These are phyloP conservation scores for Hirtodrosophila histrioides DNA, from an alignment of 2,888 invertebrate genomes.

Conservation along the genomic window DNA sequence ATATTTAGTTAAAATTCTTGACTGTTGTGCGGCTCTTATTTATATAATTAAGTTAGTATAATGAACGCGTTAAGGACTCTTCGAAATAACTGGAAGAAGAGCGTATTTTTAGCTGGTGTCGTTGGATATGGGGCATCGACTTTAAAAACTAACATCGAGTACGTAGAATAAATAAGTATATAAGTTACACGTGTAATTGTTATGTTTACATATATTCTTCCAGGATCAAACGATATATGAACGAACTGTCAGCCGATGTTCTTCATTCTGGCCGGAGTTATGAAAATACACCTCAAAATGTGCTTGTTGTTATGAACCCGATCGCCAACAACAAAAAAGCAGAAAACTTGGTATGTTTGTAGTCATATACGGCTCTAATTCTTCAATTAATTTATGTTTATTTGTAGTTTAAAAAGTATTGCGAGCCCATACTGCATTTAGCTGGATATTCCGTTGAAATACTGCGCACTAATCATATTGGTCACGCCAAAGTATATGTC, in stretches of 20 bases:
- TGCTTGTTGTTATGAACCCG: slow-evolving; percentile 96
- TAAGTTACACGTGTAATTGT: neutral
- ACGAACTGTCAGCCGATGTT: slow-evolving; percentile 91
- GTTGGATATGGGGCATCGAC: slow-evolving; percentile 89
- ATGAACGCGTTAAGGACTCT: slow-evolving; percentile 58
- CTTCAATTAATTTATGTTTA: neutral
- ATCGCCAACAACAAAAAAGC: slow-evolving; percentile 91
- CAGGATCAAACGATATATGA: slow-evolving; percentile 92
- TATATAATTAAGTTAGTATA: slow-evolving; percentile 21
- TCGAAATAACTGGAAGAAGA: slow-evolving; percentile 93
- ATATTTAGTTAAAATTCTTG: neutral
- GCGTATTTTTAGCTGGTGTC: slow-evolving; percentile 88
- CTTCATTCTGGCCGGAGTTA: slow-evolving; percentile 88
- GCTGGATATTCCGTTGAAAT: slow-evolving; percentile 92
- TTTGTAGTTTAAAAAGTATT: slow-evolving; percentile 92
- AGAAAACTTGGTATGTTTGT: slow-evolving; percentile 72
- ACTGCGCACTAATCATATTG: slow-evolving; percentile 93
- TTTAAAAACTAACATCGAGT: slow-evolving; percentile 90
- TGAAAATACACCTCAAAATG: slow-evolving; percentile 88
- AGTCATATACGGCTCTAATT: neutral
- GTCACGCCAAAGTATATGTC: slow-evolving; percentile 93
- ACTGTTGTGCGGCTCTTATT: slow-evolving; percentile 8
- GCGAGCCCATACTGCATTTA: slow-evolving; percentile 95
- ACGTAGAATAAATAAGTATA: slow-evolving; percentile 80
- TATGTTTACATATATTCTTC: slow-evolving; percentile 43